A percentile compares a stretch with the other conserved stretches of the same genome.
These are phyloP conservation scores for Epicampocera succincta DNA, from an alignment of 2,888 invertebrate species.

Conservation along the genomic window DNA sequence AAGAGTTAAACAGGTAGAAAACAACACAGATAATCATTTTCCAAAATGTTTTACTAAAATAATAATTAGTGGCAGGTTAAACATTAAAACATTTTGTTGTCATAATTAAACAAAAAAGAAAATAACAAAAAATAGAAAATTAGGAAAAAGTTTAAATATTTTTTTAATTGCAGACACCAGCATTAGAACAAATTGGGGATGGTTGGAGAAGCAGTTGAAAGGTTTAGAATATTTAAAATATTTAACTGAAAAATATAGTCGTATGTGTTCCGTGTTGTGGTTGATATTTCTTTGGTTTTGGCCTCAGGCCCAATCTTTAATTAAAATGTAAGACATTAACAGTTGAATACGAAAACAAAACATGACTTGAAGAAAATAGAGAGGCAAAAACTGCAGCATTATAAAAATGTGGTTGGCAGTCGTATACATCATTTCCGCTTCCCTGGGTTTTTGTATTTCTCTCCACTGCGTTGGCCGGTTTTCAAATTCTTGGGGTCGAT, in stretches of 20 bases:
- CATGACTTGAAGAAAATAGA: slow-evolving; percentile 43
- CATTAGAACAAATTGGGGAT: slow-evolving; percentile 46
- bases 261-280: slow-evolving; percentile 26
- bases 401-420: slow-evolving; percentile 71
- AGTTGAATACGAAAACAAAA: slow-evolving; percentile 44
- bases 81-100: slow-evolving; percentile 28
- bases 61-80: slow-evolving; percentile 37
- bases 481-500: slow-evolving; percentile 36
- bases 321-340: slow-evolving; percentile 68
- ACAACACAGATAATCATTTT: neutral
- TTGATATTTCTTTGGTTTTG: slow-evolving; percentile 13
- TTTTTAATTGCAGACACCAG: slow-evolving; percentile 30
- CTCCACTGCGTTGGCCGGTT: slow-evolving; percentile 31
- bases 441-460: slow-evolving; percentile 75
- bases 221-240: slow-evolving; percentile 33
- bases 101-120: slow-evolving; percentile 23
- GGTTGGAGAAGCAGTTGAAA: slow-evolving; percentile 20
- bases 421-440: slow-evolving; percentile 82
- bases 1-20: slow-evolving; percentile 6
- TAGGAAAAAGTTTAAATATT: slow-evolving; percentile 30
- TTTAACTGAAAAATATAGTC: slow-evolving; percentile 18
- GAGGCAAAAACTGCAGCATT: slow-evolving; percentile 42
- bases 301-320: slow-evolving; percentile 61
- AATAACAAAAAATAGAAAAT: neutral
- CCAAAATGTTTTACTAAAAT: neutral